Conservation (phyloP, 1,140 invertebrate genomes). For the Micrasema longulum region DNA sequence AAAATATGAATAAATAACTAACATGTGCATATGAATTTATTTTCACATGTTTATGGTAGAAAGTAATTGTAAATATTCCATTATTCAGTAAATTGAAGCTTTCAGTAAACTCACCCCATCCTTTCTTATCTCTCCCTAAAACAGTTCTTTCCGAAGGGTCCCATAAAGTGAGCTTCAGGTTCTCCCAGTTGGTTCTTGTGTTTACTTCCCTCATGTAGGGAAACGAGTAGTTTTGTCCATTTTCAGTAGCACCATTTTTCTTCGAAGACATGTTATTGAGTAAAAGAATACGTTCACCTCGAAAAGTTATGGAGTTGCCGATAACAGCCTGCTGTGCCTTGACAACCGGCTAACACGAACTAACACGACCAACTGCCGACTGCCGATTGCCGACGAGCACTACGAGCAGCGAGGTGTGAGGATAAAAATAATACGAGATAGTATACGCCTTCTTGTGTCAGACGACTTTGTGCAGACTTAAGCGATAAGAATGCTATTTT, state of each 20-base stretch:
- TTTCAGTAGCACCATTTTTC: constrained; percentile 2
- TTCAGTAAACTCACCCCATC: constrained; percentile 80
- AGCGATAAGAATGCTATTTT: not conserved
- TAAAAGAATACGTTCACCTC: too few relatives aligned
- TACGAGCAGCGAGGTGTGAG: too few relatives aligned
- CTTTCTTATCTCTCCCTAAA: constrained; percentile 76
- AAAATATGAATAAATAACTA: too few relatives aligned
- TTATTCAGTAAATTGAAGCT: too few relatives aligned
- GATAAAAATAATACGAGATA: too few relatives aligned
- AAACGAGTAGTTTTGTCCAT: constrained; percentile 60
- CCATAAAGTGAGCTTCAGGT: constrained; percentile 73
- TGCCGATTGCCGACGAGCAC: not conserved
- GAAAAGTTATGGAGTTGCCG: not conserved
- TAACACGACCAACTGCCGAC: not conserved
- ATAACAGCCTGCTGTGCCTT: not conserved
- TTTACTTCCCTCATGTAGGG: constrained; percentile 67
- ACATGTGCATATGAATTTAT: too few relatives aligned
- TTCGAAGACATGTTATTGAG: not conserved
- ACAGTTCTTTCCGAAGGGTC: constrained; percentile 74
- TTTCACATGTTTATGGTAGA: too few relatives aligned
- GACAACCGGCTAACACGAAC: not conserved
- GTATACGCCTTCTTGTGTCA: too few relatives aligned
- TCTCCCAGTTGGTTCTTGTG: constrained; percentile 69
- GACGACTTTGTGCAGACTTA: not conserved
- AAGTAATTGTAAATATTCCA: too few relatives aligned